Conservation (phyloP, 2,797 vertebrate genomes). For the Thamnophis elegans region DNA sequence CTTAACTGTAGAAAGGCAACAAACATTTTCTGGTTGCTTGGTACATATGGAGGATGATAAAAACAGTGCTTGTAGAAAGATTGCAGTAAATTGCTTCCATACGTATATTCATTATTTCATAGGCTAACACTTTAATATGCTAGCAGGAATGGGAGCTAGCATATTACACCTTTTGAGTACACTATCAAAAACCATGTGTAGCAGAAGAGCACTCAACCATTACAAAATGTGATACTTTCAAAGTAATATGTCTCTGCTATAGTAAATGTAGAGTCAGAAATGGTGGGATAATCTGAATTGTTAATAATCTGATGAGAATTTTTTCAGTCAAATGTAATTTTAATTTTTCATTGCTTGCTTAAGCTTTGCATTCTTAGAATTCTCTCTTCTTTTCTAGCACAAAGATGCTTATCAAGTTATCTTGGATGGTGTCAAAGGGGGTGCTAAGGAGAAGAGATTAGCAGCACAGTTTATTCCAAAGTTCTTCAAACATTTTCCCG, state of each 20-base stretch:
- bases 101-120: neutral
- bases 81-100: neutral
- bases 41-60: neutral
- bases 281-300: neutral
- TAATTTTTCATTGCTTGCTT: neutral
- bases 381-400: slow-evolving; percentile 76
- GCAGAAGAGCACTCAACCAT: neutral
- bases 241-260: neutral
- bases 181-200: neutral
- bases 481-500: slow-evolving; percentile 97
- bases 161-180: neutral
- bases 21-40: neutral
- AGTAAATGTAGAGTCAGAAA: neutral
- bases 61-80: neutral
- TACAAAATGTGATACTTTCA: neutral
- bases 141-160: neutral
- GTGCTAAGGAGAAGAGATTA: slow-evolving; percentile 93
- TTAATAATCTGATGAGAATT: neutral
- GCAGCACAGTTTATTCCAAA: slow-evolving; percentile 98
- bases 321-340: neutral
- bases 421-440: slow-evolving; percentile 93
- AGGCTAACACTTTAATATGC: neutral
- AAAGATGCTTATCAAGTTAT: slow-evolving; percentile 96
- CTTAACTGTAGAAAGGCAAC: neutral
- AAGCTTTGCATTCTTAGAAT: neutral